Evolutionary conservation across 37 sponge, comb jelly and placozoan species (phyloP).

Genomic region (Cliona cf. orientalis): DNA sequence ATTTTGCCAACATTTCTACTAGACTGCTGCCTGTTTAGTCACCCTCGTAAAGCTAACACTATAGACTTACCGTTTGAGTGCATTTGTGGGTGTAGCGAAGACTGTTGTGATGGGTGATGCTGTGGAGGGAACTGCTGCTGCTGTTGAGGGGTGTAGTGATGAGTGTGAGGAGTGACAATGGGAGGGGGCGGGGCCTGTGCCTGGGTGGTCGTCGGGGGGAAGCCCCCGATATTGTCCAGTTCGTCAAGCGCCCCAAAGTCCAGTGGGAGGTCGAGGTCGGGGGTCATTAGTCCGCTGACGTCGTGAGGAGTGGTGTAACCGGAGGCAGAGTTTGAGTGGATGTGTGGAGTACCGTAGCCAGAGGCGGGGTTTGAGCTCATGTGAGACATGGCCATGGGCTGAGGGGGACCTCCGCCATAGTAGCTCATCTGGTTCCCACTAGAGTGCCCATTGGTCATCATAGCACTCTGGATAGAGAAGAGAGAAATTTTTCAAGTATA

Average conservation of each 20-base stretch:
- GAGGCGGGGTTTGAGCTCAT: too few relatives aligned
- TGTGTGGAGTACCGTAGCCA: not conserved
- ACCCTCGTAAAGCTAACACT: too few relatives aligned
- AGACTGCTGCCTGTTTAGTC: too few relatives aligned
- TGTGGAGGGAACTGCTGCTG: constrained; percentile 33
- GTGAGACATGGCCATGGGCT: not conserved
- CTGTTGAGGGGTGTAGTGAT: constrained; percentile 43
- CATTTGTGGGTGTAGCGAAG: constrained; percentile 12
- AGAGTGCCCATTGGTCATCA: not conserved
- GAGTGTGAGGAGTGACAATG: constrained; percentile 20
- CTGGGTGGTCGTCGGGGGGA: too few relatives aligned
- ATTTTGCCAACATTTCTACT: too few relatives aligned
- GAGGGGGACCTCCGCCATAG: not conserved
- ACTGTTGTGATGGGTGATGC: constrained; percentile 31
- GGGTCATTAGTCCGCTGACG: constrained; percentile 39
- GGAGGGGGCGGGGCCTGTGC: constrained; percentile 29
- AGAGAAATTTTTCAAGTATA: not conserved
- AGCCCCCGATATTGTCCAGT: constrained; percentile 26
- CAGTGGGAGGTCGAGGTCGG: constrained; percentile 56
- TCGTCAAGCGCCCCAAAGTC: constrained; percentile 60
- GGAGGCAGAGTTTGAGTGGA: not conserved
- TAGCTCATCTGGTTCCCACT: not conserved
- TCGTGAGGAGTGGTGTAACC: constrained; percentile 24
- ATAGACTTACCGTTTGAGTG: too few relatives aligned
- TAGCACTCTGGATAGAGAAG: not conserved